Conservation (phyloP, 2,888 invertebrate genomes). For the Acronicta alni region DNA sequence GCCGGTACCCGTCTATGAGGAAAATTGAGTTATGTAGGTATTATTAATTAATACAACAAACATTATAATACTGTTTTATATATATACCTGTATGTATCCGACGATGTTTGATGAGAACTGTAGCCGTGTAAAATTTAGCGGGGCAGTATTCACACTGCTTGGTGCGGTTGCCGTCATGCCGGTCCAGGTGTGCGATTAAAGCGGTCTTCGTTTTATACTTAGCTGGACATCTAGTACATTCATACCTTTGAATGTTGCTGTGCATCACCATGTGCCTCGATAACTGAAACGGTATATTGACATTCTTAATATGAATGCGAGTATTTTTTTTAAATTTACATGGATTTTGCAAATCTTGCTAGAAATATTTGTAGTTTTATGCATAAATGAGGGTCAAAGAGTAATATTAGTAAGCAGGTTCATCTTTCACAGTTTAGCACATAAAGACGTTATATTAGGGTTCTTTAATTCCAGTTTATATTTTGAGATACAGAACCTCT, state of each 20-base stretch:
- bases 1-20: too few relatives aligned
- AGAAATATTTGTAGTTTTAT: too few relatives aligned
- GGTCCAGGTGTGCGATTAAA: constrained; percentile 65
- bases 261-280: constrained; percentile 68
- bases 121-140: constrained; percentile 73
- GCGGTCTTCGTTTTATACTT: constrained; percentile 59
- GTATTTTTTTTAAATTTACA: too few relatives aligned
- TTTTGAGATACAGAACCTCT: too few relatives aligned
- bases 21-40: too few relatives aligned
- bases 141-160: constrained; percentile 80
- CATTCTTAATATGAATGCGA: not conserved
- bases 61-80: not conserved
- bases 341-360: too few relatives aligned
- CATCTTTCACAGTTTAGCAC: too few relatives aligned
- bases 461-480: too few relatives aligned
- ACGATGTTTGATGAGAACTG: constrained; percentile 80
- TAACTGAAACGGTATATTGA: constrained; percentile 58
- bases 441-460: too few relatives aligned
- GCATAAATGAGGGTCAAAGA: too few relatives aligned
- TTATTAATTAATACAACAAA: too few relatives aligned
- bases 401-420: too few relatives aligned
- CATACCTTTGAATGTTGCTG: constrained; percentile 53
- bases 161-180: constrained; percentile 78
- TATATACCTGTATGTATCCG: constrained; percentile 80
- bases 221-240: constrained; percentile 73